Evolutionary conservation across 2,888 invertebrate species (phyloP).

Genomic region (Acanthosepion pharaonis): DNA sequence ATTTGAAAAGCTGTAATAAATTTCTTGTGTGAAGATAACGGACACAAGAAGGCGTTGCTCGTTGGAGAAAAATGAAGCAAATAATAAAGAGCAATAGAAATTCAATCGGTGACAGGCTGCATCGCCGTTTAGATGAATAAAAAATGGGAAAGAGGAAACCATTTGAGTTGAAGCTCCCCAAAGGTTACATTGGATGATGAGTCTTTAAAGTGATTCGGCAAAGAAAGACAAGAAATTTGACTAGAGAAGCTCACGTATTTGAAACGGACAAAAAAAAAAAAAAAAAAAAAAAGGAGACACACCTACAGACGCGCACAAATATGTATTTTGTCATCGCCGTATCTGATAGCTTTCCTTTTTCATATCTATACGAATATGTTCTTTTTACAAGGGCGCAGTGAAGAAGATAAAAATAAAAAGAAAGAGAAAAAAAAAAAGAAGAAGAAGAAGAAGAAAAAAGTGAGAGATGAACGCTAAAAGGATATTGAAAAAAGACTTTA

Average conservation of each 20-base stretch:
- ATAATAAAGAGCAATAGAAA: conserved; percentile 20
- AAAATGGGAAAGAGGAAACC: conserved; percentile 33
- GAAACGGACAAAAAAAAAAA: too few relatives aligned
- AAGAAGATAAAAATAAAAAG: too few relatives aligned
- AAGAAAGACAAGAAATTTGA: background rate
- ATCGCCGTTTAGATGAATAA: background rate
- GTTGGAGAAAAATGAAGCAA: background rate
- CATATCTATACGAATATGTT: too few relatives aligned
- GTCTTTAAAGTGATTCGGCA: background rate
- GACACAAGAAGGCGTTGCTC: background rate
- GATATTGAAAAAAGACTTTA: background rate
- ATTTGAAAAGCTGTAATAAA: conserved; percentile 18
- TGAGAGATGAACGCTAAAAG: too few relatives aligned
- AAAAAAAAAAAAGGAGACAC: too few relatives aligned
- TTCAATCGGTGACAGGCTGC: background rate
- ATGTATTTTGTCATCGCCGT: too few relatives aligned
- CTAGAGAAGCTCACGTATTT: too few relatives aligned
- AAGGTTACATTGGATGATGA: background rate
- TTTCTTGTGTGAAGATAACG: conserved; percentile 1
- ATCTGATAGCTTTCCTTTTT: too few relatives aligned
- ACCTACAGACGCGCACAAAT: too few relatives aligned
- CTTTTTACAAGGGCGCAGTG: too few relatives aligned
- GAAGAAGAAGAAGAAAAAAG: too few relatives aligned
- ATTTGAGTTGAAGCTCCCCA: conserved; percentile 12
- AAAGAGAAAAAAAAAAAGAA: too few relatives aligned